phyloP scores from a whole-genome alignment of 1,140 invertebrate species.

The Drosophila mauritiana region DNA sequence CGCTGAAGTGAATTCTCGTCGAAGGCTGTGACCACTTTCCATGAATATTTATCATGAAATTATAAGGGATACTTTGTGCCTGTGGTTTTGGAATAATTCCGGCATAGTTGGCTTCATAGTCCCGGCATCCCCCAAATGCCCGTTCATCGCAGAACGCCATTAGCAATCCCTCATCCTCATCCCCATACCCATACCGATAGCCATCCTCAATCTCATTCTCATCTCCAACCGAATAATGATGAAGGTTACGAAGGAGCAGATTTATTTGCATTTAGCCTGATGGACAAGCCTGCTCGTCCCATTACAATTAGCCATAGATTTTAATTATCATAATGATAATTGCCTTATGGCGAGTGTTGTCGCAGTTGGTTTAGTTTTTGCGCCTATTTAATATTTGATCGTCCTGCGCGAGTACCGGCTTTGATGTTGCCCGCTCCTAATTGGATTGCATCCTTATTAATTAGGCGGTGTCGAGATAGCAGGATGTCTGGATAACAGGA shows the following conservation, averaged over 20 bases:
- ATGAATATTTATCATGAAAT: conserved; percentile 46
- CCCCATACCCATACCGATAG: background rate
- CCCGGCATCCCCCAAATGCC: background rate
- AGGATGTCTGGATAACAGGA: conserved; percentile 19
- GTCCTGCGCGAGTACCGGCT: conserved; percentile 17
- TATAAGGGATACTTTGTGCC: conserved; percentile 13
- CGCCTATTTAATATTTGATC: conserved; percentile 40
- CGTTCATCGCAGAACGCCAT: conserved; percentile 14
- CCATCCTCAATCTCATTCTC: background rate
- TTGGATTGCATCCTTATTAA: conserved; percentile 79
- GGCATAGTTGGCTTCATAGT: conserved; percentile 10
- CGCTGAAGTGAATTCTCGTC: background rate
- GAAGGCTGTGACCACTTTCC: background rate
- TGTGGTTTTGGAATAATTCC: conserved; percentile 21
- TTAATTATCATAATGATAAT: conserved; percentile 80
- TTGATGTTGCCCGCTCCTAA: conserved; percentile 67
- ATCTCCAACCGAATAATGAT: background rate
- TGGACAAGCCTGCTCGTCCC: conserved; percentile 6
- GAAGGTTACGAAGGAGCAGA: conserved; percentile 13
- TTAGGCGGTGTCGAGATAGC: conserved; percentile 55
- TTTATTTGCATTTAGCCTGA: conserved; percentile 48
- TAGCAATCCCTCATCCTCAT: background rate
- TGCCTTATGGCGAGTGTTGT: conserved; percentile 54
- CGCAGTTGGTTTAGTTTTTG: conserved; percentile 67
- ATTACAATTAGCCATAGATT: conserved; percentile 72